Conservation (phyloP, 2,797 vertebrate species). For the Xenentodon cancila region DNA sequence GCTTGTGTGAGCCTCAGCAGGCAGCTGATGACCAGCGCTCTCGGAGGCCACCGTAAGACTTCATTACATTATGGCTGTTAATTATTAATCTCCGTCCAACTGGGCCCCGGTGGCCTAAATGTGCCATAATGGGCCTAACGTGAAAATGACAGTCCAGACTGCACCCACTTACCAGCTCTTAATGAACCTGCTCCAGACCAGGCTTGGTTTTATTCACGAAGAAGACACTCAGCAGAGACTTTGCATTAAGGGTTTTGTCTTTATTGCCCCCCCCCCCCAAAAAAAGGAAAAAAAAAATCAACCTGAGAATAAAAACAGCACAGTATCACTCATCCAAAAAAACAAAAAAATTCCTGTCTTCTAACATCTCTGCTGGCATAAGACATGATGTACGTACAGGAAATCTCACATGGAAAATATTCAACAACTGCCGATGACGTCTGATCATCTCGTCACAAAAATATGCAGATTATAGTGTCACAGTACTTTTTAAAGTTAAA, state of each 20-base stretch:
- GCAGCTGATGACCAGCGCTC: slow-evolving; percentile 61
- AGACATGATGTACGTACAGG: slow-evolving; percentile 85
- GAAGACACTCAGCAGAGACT: slow-evolving; percentile 58
- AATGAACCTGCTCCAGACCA: slow-evolving; percentile 45
- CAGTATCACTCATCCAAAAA: slow-evolving; percentile 90
- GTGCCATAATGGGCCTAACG: slow-evolving; percentile 51
- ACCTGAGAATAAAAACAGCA: slow-evolving; percentile 95
- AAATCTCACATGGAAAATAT: slow-evolving; percentile 95
- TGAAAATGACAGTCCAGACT: slow-evolving; percentile 47
- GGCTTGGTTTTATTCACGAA: slow-evolving; percentile 38
- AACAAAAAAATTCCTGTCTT: slow-evolving; percentile 81
- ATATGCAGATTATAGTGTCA: slow-evolving; percentile 92
- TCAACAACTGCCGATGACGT: slow-evolving; percentile 85
- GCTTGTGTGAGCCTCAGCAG: slow-evolving; percentile 45
- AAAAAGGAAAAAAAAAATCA: slow-evolving; percentile 82
- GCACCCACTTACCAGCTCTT: slow-evolving; percentile 33
- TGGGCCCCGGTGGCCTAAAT: slow-evolving; percentile 59
- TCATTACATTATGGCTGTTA: slow-evolving; percentile 68
- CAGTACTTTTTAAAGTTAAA: slow-evolving; percentile 68
- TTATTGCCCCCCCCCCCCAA: slow-evolving; percentile 87
- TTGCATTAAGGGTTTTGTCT: slow-evolving; percentile 94
- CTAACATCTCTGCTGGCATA: slow-evolving; percentile 91
- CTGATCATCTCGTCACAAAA: slow-evolving; percentile 87
- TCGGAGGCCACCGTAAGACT: slow-evolving; percentile 58
- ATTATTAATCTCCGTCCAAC: slow-evolving; percentile 74